phyloP scores from a whole-genome alignment of 1,140 invertebrate species.

The Zaprionus ornatus region DNA sequence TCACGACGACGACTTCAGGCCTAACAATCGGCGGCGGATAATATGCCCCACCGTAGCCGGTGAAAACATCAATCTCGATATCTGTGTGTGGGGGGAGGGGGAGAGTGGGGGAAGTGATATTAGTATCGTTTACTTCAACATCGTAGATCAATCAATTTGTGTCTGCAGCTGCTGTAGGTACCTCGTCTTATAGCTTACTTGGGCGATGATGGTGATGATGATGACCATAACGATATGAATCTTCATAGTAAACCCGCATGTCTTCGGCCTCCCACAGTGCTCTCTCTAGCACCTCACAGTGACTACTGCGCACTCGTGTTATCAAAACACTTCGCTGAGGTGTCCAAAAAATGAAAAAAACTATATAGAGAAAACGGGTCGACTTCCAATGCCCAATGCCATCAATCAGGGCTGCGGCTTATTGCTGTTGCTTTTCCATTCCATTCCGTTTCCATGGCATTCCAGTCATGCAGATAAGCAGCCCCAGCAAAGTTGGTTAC shows the following conservation, averaged over 20 bases:
- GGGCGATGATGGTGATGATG: slow-evolving; percentile 75
- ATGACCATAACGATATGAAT: slow-evolving; percentile 71
- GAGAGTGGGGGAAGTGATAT: background rate
- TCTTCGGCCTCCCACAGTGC: slow-evolving; percentile 25
- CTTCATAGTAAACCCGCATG: slow-evolving; percentile 72
- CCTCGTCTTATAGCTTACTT: slow-evolving; percentile 35
- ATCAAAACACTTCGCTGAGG: background rate
- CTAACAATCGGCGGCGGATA: slow-evolving; percentile 66
- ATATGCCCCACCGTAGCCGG: slow-evolving; percentile 69
- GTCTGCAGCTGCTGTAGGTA: background rate
- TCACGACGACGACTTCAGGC: slow-evolving; percentile 68
- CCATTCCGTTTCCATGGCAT: slow-evolving; percentile 23
- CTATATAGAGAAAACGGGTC: background rate
- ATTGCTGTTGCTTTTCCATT: slow-evolving; percentile 27
- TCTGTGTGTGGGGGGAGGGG: background rate
- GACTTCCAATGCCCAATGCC: slow-evolving; percentile 19
- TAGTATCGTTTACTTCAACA: background rate
- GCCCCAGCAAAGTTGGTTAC: slow-evolving; percentile 19
- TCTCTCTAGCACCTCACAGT: slow-evolving; percentile 39
- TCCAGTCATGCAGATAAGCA: slow-evolving; percentile 24
- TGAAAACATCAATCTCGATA: slow-evolving; percentile 79
- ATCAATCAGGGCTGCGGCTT: slow-evolving; percentile 37
- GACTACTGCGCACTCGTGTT: slow-evolving; percentile 46
- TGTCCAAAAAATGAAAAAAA: background rate
- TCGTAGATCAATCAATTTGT: background rate